These are phyloP conservation scores for Palythoa grandis DNA, from an alignment of 92 coral and sea anemone genomes.

Conservation along the genomic window DNA sequence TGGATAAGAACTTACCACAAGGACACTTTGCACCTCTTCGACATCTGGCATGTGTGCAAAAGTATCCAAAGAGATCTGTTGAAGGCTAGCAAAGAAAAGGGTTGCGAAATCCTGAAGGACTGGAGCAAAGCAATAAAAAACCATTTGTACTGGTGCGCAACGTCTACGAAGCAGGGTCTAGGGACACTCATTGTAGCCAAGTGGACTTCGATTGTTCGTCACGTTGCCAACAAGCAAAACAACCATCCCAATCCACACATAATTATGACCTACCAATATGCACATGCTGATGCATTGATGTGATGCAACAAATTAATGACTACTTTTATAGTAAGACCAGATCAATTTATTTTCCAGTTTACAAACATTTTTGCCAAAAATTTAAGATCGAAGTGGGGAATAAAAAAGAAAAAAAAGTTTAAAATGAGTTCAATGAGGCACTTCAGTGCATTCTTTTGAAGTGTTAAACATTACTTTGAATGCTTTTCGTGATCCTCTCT, in stretches of 20 bases:
- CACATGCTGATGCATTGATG: no score
- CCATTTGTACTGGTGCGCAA: conserved; percentile 37
- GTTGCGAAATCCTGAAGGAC: conserved; percentile 9
- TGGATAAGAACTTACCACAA: background rate
- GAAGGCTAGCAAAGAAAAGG: conserved; percentile 41
- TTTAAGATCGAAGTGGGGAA: no score
- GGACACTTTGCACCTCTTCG: conserved; percentile 29
- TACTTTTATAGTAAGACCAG: no score
- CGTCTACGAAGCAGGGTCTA: conserved; percentile 32
- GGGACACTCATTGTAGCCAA: conserved; percentile 12
- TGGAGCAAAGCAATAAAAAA: conserved; percentile 25
- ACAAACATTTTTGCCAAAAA: no score
- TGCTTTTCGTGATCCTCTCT: no score
- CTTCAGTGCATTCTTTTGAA: no score
- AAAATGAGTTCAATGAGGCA: no score
- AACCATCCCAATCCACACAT: conserved; percentile 31
- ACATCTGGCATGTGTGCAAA: conserved; percentile 44
- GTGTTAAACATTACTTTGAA: no score
- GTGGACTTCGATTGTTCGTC: conserved; percentile 31
- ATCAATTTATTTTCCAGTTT: no score
- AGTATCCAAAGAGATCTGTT: conserved; percentile 7
- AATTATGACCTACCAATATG: no score
- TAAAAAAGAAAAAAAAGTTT: no score
- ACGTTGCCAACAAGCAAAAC: conserved; percentile 36
- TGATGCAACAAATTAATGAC: no score